Conservation (phyloP, 2,113 vertebrate species). For the Hippoglossus stenolepis region DNA sequence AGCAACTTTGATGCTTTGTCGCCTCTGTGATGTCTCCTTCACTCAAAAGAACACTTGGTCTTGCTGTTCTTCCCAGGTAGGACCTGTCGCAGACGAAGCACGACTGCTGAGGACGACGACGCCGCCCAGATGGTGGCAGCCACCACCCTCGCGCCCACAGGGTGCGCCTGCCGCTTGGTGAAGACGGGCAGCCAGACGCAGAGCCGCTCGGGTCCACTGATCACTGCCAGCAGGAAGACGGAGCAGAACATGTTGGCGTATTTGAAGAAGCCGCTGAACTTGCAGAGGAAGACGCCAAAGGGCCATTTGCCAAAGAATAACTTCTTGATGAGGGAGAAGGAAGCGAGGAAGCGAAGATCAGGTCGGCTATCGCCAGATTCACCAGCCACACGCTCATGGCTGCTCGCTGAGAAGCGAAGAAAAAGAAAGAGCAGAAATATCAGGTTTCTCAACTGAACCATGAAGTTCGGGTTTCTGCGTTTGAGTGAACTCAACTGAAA, state of each 20-base stretch:
- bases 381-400: slow-evolving; percentile 83
- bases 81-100: slow-evolving; percentile 73
- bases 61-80: slow-evolving; percentile 66
- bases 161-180: slow-evolving; percentile 64
- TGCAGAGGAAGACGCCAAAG: slow-evolving; percentile 81
- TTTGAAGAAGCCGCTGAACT: slow-evolving; percentile 83
- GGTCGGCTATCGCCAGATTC: slow-evolving; percentile 81
- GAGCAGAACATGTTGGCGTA: slow-evolving; percentile 86
- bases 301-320: slow-evolving; percentile 80
- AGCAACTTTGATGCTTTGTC: slow-evolving; percentile 3
- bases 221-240: slow-evolving; percentile 82
- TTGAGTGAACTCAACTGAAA: too few species aligned
- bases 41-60: slow-evolving; percentile 75
- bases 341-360: slow-evolving; percentile 82
- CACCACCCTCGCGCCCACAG: slow-evolving; percentile 60
- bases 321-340: slow-evolving; percentile 76
- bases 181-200: slow-evolving; percentile 80
- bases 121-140: slow-evolving; percentile 64
- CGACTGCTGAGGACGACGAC: slow-evolving; percentile 67
- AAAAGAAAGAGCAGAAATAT: not conserved
- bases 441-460: not conserved
- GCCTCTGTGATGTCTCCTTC: slow-evolving; percentile 20
- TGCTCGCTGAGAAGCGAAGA: slow-evolving; percentile 45
- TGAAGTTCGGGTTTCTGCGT: too few species aligned
- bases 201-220: slow-evolving; percentile 83